Base-by-base conservation (phyloP, 2,888 invertebrate genomes). In the Azorinus chamasolen region DNA sequence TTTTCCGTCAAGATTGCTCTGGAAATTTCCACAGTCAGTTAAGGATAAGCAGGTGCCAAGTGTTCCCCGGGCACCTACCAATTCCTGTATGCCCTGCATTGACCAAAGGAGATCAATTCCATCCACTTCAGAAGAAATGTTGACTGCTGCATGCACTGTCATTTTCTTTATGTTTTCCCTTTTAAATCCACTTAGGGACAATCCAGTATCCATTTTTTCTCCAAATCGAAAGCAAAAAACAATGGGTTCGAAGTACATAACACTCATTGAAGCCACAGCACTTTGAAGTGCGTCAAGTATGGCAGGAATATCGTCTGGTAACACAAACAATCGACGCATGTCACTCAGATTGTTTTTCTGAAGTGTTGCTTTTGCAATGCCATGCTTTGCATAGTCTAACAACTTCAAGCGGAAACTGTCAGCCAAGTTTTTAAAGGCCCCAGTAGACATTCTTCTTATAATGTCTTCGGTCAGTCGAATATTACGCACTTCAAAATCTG, bases 61-160 rank as follows among this genome's bases (percentile, higher is more conserved):
- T 8, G 50, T 50, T n/a, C 73, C 69, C 16, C 73, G 46, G 3
- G 14, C 22, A n/a, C 68, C 72, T 12, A 65, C 20, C 2, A 72
- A 46, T 14, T 20, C n/a, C 43, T 69, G 69, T 22, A 73, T 22
- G 18, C 78, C 73, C 22, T 14, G 32, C 8, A n/a, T 43, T n/a
- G 78, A 73, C 78, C 73, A 78, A 2, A 73, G 20, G 65, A 78
- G 45, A 18, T 70, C 58, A n/a, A 78, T 58, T 20, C 43, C 59
- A 18, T 45, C 46, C n/a, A 58, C 37, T 10, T 53, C 43, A 16
- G 62, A 53, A 16, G 45, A 45, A 39, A 73, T 73, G 27, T 69
- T 27, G 6, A 55, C 54, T 18, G 69, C 78, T 37, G 53, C 27
- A 53, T 73, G 73, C 24, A 78, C 63, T 6, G 63, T 72, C 5